Conservation (phyloP, 2,888 invertebrate species). For the Diploptera punctata region DNA sequence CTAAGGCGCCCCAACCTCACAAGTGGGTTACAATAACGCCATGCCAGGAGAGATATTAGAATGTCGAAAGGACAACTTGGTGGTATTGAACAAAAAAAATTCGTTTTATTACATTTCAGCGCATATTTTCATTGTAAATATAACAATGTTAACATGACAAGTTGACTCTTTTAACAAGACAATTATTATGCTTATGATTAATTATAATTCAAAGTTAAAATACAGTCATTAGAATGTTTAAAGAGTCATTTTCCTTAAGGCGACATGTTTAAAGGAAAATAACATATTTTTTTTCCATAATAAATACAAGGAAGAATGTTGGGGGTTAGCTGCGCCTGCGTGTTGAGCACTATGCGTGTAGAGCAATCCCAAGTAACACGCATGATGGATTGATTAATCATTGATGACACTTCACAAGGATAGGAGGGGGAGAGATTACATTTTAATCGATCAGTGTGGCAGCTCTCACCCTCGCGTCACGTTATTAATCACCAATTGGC, state of each 20-base stretch:
- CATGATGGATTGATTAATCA: slow-evolving; percentile 12
- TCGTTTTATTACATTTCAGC: too few relatives aligned
- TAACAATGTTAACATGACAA: too few relatives aligned
- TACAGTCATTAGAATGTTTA: background rate
- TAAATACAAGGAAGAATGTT: background rate
- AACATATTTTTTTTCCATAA: background rate
- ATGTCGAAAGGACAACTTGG: too few relatives aligned
- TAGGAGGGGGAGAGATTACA: background rate
- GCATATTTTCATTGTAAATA: too few relatives aligned
- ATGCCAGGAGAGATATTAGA: too few relatives aligned
- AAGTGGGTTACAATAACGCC: too few relatives aligned
- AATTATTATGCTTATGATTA: too few relatives aligned
- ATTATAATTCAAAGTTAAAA: too few relatives aligned
- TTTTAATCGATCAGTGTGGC: slow-evolving; percentile 13
- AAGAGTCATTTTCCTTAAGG: background rate
- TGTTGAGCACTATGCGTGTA: background rate
- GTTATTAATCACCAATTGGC: background rate
- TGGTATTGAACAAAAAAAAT: too few relatives aligned
- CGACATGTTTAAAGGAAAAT: background rate
- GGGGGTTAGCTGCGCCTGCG: background rate
- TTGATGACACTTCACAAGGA: slow-evolving; percentile 1
- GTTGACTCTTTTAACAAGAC: too few relatives aligned
- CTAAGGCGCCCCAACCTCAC: too few relatives aligned
- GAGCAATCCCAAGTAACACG: background rate
- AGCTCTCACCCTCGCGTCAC: background rate